Evolutionary conservation across 1,140 invertebrate species (phyloP).

Genomic region (Harlomillsia oculata): DNA sequence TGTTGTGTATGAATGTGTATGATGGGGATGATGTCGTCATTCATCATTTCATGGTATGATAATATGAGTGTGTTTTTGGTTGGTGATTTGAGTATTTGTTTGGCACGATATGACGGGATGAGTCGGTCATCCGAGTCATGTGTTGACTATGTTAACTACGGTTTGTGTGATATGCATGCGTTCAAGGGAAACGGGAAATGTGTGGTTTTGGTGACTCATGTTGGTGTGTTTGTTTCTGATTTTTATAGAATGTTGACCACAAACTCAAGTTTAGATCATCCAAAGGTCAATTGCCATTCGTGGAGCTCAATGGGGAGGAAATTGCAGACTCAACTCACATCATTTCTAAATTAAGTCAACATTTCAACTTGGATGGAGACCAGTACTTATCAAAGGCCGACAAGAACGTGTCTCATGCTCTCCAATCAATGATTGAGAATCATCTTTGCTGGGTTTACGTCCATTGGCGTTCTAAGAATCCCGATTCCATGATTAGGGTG

Average conservation of each 20-base stretch:
- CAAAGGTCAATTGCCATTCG: slow-evolving; percentile 83
- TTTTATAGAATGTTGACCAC: slow-evolving; percentile 82
- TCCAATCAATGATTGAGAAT: slow-evolving; percentile 89
- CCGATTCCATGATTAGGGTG: slow-evolving; percentile 64
- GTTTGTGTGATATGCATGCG: no score
- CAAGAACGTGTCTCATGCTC: slow-evolving; percentile 77
- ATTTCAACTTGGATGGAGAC: slow-evolving; percentile 74
- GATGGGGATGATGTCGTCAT: no score
- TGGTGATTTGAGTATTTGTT: no score
- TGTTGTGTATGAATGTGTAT: no score
- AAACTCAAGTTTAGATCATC: slow-evolving; percentile 86
- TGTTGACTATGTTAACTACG: no score
- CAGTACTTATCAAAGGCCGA: slow-evolving; percentile 67
- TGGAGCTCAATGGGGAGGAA: slow-evolving; percentile 87
- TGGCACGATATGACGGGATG: not conserved
- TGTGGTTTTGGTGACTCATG: no score
- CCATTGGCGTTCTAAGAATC: slow-evolving; percentile 79
- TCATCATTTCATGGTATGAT: no score
- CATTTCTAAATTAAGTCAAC: slow-evolving; percentile 70
- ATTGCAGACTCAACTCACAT: slow-evolving; percentile 82
- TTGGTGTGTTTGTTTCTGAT: slow-evolving; percentile 17
- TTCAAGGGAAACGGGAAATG: no score
- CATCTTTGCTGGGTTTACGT: slow-evolving; percentile 79
- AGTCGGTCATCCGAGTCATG: no score
- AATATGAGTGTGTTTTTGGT: no score